Evolutionary conservation across 1,140 invertebrate genomes (phyloP), one percentile per base, ranked within the genome.

Genomic region (Batillaria attramentaria): DNA sequence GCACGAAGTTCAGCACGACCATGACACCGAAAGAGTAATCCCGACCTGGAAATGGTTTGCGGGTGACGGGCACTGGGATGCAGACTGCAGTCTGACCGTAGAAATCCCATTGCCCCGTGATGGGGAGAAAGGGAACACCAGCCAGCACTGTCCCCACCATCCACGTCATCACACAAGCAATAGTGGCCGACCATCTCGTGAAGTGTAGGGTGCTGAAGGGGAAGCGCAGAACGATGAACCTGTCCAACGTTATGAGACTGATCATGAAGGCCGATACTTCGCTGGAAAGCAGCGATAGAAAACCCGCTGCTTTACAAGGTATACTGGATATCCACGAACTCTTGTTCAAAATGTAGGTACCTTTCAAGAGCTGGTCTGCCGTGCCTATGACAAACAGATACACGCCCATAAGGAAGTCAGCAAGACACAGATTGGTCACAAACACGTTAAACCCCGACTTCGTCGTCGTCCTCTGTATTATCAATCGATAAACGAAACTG

Each of bases 181-280:
- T 1, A 3, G 37, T n/a, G 6, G 74, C 54, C 4, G 79, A 77
- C 35, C 66, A 57, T 13, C 37, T n/a, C 39, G 39, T 76, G 73
- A 80, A 80, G 39, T 57, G 79, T n/a, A 57, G 80, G 4, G 84
- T 68, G 18, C 69, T 79, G n/a, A 79, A 68, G 1, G 87, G 87
- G 65, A 82, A 88, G n/a, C 84, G 79, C 35, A 89, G 78, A n/a
- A 79, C 81, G 1, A 85, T n/a, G n/a, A n/a, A n/a, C n/a, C n/a
- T n/a, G n/a, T n/a, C n/a, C n/a, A n/a, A n/a, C n/a, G n/a, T n/a
- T n/a, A n/a, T n/a, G n/a, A n/a, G n/a, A n/a, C n/a, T n/a, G n/a
- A n/a, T n/a, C n/a, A n/a, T n/a, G n/a, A n/a, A n/a, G n/a, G n/a
- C n/a, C n/a, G n/a, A n/a, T n/a, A n/a, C n/a, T n/a, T n/a, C n/a